phyloP scores from a whole-genome alignment of 2,113 vertebrate species.

The Rhegmatorhina hoffmannsi region DNA sequence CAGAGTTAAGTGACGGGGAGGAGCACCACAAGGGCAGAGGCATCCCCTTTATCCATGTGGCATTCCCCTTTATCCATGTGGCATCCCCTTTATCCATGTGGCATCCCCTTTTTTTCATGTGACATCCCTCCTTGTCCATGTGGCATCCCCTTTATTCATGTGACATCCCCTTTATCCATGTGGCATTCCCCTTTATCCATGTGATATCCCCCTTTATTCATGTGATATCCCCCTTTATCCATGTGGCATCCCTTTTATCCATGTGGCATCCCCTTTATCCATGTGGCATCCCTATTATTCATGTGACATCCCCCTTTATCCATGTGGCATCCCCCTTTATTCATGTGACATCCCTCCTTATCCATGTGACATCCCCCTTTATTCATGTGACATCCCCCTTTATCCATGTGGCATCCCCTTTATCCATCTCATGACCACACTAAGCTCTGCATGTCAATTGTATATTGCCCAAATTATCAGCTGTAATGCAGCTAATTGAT shows the following conservation, averaged over 20 bases:
- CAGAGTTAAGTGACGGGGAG: conserved; percentile 3
- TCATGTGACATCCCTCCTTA: neutral
- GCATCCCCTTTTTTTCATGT: neutral
- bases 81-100: neutral
- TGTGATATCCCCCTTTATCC: too few relatives aligned
- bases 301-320: neutral
- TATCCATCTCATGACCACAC: neutral
- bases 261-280: too few relatives aligned
- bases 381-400: too few relatives aligned
- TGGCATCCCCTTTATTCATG: too few relatives aligned
- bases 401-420: neutral
- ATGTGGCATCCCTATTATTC: neutral
- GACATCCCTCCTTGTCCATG: neutral
- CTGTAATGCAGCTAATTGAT: conserved; percentile 27
- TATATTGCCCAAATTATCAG: neutral
- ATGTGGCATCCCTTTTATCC: too few relatives aligned
- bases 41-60: neutral
- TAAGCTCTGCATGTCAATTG: neutral
- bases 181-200: too few relatives aligned
- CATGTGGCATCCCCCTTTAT: neutral
- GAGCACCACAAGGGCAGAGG: neutral
- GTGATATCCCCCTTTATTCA: too few relatives aligned
- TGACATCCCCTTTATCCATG: too few relatives aligned
- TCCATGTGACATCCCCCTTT: too few relatives aligned
- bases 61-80: neutral